Base-by-base conservation (phyloP, 2,797 vertebrate genomes). In the Coendou prehensilis region DNA sequence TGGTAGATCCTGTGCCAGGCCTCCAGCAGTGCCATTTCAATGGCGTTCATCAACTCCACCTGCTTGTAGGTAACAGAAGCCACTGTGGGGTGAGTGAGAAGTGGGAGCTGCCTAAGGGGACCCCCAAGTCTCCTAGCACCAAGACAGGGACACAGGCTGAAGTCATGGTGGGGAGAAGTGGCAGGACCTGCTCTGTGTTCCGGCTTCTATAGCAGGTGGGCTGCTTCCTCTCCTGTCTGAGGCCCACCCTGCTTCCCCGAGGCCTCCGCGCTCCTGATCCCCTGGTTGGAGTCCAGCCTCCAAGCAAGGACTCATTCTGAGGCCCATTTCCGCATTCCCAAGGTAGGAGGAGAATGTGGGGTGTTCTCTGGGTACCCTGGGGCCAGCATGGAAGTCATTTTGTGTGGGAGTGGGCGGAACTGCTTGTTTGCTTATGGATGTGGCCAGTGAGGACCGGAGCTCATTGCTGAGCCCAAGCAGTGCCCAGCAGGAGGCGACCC, bases 191-290 rank as follows among this genome's bases (percentile, higher is more conserved):
- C 71, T 30, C 8, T 30, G 23, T 33, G 2, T 0, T 4, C n/a
- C 18, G 0, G 22, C 33, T 28, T 18, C 5, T 1, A 33, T 18
- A 0, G n/a, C 17, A 4, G 17, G 0, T 0, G 1, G 4, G 26
- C 45, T 23, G 22, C 17, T 0, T 4, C 61, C 33, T 78, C 45
- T 18, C 52, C 85, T 0, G 9, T 76, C 63, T 9, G 26, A 26
- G 26, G 8, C 28, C 10, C 14, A 2, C 9, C 20, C 37, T 45
- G 45, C 9, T 18, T 20, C 22, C 11, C 10, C 2, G 0, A 0
- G 2, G 37, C 45, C 76, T 63, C 59, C 0, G 9, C 5, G 15
- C 56, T 63, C 28, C 54, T 2, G 1, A n/a, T 22, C 6, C 28
- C 15, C 0, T 4, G 61, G 61, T 17, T 2, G 2, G 18, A 47